phyloP scores from a whole-genome alignment of 2,113 vertebrate genomes.

The Neotoma lepida region DNA sequence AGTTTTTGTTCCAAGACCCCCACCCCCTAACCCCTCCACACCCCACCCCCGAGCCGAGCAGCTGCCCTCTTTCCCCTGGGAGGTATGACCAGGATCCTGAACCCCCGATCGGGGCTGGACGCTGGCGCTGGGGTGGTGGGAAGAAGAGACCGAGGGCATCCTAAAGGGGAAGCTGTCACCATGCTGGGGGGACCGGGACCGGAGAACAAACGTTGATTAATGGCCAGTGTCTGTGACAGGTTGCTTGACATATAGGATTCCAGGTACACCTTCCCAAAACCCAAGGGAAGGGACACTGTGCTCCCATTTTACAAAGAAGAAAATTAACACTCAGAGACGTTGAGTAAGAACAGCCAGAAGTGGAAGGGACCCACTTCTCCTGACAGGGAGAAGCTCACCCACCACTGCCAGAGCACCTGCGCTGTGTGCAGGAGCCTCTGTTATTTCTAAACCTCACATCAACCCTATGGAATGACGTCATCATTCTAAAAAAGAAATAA shows the following conservation, averaged over 20 bases:
- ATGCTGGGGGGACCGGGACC: neutral
- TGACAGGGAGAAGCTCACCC: neutral
- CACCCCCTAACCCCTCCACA: neutral
- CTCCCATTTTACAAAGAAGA: slow-evolving; percentile 4
- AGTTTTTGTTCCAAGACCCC: slow-evolving; percentile 57
- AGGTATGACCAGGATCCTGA: slow-evolving; percentile 37
- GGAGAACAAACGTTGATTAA: neutral
- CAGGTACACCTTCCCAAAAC: neutral
- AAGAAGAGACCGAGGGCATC: neutral
- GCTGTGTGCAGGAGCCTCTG: neutral
- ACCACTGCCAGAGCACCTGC: neutral
- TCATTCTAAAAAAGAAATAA: neutral
- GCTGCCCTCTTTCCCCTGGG: slow-evolving; percentile 16
- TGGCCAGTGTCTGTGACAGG: neutral
- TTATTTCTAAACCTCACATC: slow-evolving; percentile 11
- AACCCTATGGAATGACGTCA: slow-evolving; percentile 53
- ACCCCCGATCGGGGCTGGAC: neutral
- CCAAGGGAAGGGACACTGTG: neutral
- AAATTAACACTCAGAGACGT: neutral
- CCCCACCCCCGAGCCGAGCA: neutral
- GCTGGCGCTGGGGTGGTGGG: neutral
- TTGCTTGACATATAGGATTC: neutral
- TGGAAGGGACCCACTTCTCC: neutral
- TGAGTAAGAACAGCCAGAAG: neutral
- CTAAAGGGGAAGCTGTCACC: neutral